A percentile compares a stretch with the other conserved stretches of the same genome.
phyloP scores from a whole-genome alignment of 2,888 invertebrate species.

The Rhorus exstirpatorius region DNA sequence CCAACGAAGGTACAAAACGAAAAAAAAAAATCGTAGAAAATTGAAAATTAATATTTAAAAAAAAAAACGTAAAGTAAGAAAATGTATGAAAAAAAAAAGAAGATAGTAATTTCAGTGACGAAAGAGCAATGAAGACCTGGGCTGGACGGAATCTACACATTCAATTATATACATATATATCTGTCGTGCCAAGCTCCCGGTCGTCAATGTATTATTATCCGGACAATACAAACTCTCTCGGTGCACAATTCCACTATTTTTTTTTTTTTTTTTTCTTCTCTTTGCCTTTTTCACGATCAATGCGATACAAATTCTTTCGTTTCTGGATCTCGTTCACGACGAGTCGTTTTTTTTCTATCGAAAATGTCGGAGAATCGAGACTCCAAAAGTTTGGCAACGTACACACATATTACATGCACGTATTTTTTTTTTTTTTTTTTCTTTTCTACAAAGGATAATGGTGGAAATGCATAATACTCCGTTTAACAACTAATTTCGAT shows the following conservation, averaged over 20 bases:
- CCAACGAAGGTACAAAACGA: slow-evolving; percentile 29
- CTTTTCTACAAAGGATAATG: slow-evolving; percentile 54
- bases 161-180: slow-evolving; percentile 85
- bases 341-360: slow-evolving; percentile 12
- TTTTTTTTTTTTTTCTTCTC: no score
- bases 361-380: slow-evolving; percentile 69
- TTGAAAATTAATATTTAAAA: slow-evolving; percentile 3
- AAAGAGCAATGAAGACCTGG: slow-evolving; percentile 78
- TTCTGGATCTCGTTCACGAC: slow-evolving; percentile 10
- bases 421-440: slow-evolving; percentile 72
- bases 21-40: slow-evolving; percentile 3
- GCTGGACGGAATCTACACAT: slow-evolving; percentile 86
- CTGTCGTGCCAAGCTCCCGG: slow-evolving; percentile 84
- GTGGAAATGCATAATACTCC: slow-evolving; percentile 76
- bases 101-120: slow-evolving; percentile 46
- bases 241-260: slow-evolving; percentile 55
- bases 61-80: slow-evolving; percentile 13
- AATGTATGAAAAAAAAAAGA: slow-evolving; percentile 42
- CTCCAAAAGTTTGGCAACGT: slow-evolving; percentile 82
- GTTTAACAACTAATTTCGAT: slow-evolving; percentile 76
- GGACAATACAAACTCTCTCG: slow-evolving; percentile 30
- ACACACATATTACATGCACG: slow-evolving; percentile 84
- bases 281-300: no score
- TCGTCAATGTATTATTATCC: slow-evolving; percentile 76
- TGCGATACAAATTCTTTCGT: slow-evolving; percentile 42